These are phyloP conservation scores for Pemphigus obesinymphae DNA, from an alignment of 1,140 invertebrate species.

Conservation along the genomic window DNA sequence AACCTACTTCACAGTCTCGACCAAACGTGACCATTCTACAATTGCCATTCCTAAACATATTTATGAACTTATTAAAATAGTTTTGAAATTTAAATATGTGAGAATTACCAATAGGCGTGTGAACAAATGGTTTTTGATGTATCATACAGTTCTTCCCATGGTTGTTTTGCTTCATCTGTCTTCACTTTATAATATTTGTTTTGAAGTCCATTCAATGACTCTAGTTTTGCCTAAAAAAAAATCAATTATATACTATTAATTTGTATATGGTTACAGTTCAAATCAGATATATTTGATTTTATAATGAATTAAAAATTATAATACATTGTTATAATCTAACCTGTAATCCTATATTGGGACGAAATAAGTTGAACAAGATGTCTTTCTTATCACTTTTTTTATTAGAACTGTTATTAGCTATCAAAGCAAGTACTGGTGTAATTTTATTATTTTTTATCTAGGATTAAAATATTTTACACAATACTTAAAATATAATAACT, in stretches of 20 bases:
- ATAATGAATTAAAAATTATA: neutral
- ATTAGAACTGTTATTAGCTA: slow-evolving; percentile 50
- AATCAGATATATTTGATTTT: neutral
- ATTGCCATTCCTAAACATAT: slow-evolving; percentile 65
- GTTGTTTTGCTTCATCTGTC: slow-evolving; percentile 69
- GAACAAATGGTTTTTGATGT: slow-evolving; percentile 78
- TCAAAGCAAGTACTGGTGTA: slow-evolving; percentile 76
- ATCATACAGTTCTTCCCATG: slow-evolving; percentile 88
- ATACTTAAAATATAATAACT: neutral
- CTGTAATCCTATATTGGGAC: slow-evolving; percentile 75
- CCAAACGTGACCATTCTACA: slow-evolving; percentile 74
- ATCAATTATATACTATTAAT: too few relatives aligned
- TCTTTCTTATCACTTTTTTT: slow-evolving; percentile 63
- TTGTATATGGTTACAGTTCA: neutral
- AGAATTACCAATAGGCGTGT: slow-evolving; percentile 79
- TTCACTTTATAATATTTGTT: slow-evolving; percentile 89
- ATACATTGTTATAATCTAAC: neutral
- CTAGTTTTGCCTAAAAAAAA: slow-evolving; percentile 64
- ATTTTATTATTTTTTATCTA: slow-evolving; percentile 74
- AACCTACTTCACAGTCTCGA: slow-evolving; percentile 85
- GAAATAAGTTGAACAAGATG: slow-evolving; percentile 70
- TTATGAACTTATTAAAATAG: slow-evolving; percentile 9
- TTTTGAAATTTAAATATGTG: neutral
- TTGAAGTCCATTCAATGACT: slow-evolving; percentile 80
- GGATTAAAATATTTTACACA: neutral